Evolutionary conservation across 2,797 vertebrate genomes (phyloP).

Genomic region (Eulemur rubriventer): DNA sequence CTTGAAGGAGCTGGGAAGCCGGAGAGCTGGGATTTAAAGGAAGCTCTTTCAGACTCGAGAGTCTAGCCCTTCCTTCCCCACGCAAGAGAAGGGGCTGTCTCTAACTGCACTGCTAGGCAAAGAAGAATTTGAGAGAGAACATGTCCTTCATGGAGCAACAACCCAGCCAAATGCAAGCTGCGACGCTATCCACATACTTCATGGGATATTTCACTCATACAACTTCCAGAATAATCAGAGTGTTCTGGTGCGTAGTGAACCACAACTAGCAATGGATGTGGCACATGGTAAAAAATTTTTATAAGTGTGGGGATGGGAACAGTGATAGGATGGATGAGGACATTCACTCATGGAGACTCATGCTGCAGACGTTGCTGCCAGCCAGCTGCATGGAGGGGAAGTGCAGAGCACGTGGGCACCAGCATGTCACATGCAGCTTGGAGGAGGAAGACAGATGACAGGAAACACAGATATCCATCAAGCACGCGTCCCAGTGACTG

Average conservation of each 20-base stretch:
- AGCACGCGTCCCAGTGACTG: too few species aligned
- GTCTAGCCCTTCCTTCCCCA: background rate
- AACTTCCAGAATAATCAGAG: background rate
- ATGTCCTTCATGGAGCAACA: background rate
- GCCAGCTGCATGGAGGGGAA: background rate
- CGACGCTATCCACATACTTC: background rate
- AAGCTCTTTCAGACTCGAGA: background rate
- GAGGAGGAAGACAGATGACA: too few species aligned
- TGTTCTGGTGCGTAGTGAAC: background rate
- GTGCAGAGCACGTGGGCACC: too few species aligned
- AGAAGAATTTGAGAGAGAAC: background rate
- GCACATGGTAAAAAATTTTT: background rate
- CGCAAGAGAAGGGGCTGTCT: background rate
- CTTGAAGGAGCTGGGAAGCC: background rate
- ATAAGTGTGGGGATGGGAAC: too few species aligned
- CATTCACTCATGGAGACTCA: background rate
- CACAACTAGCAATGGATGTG: background rate
- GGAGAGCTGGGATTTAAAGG: background rate
- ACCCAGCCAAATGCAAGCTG: too few species aligned
- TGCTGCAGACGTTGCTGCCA: background rate
- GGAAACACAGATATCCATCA: background rate
- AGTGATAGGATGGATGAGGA: background rate
- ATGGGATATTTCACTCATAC: background rate
- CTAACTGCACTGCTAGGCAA: background rate
- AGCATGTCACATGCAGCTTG: background rate